Evolutionary conservation across 1,140 invertebrate genomes (phyloP).

Genomic region (Babylonia areolata): DNA sequence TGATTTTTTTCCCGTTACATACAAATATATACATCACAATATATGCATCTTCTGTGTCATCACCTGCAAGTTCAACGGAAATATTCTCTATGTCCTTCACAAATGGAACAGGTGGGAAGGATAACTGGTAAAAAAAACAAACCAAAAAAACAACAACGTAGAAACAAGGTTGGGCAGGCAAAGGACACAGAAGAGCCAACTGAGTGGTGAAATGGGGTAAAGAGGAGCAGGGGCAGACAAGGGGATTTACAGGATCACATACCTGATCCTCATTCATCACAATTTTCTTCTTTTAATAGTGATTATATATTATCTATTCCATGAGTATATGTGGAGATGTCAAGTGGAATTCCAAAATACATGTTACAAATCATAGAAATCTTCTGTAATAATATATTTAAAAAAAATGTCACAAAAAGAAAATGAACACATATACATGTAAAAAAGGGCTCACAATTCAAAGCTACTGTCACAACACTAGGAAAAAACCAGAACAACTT

Average conservation of each 20-base stretch:
- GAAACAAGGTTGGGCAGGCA: background rate
- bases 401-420: background rate
- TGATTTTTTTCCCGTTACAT: background rate
- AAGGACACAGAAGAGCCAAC: background rate
- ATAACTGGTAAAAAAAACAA: no score
- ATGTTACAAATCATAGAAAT: background rate
- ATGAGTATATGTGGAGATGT: background rate
- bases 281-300: background rate
- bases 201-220: background rate
- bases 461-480: conserved; percentile 18
- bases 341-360: background rate
- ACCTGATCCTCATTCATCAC: background rate
- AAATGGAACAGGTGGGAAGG: no score
- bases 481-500: background rate
- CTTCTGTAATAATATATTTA: no score
- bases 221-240: background rate
- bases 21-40: background rate
- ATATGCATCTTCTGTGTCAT: background rate
- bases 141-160: background rate
- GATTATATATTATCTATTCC: background rate
- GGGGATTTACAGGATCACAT: conserved; percentile 18
- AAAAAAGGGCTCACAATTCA: background rate
- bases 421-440: background rate
- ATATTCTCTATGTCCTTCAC: no score
- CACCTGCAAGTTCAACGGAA: background rate